Evolutionary conservation across 2,888 invertebrate species (phyloP).

Genomic region (Epiblema foenella): DNA sequence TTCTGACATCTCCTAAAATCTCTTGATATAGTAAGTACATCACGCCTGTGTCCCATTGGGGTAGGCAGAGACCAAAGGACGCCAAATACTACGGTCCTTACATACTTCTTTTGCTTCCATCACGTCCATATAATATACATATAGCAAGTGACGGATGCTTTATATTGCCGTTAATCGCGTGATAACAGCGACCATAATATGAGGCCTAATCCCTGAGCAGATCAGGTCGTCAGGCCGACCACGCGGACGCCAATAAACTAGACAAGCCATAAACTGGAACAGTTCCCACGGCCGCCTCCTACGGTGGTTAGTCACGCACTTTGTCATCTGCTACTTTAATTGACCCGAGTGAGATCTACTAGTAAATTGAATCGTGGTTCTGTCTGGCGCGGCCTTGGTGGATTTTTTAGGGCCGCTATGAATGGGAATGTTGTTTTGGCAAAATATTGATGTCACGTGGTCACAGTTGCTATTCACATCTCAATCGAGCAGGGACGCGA

Average conservation of each 20-base stretch:
- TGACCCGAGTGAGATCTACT: constrained; percentile 75
- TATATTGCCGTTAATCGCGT: too few species aligned
- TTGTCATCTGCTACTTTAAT: constrained; percentile 81
- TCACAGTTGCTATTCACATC: neutral
- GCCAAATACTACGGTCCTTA: too few species aligned
- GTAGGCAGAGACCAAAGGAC: too few species aligned
- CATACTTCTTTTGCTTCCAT: too few species aligned
- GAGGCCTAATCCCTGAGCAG: too few species aligned
- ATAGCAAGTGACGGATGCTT: too few species aligned
- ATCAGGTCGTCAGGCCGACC: neutral
- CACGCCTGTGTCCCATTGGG: too few species aligned
- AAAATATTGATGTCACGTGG: constrained; percentile 12
- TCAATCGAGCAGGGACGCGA: constrained; percentile 1
- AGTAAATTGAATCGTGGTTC: constrained; percentile 79
- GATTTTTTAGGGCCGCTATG: constrained; percentile 24
- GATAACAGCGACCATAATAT: too few species aligned
- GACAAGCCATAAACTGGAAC: constrained; percentile 49
- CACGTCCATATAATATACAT: too few species aligned
- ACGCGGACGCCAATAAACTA: constrained; percentile 5
- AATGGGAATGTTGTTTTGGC: constrained; percentile 12
- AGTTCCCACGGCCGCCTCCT: constrained; percentile 78
- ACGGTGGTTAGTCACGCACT: constrained; percentile 78
- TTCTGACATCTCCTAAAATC: too few species aligned
- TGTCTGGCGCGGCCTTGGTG: constrained; percentile 48
- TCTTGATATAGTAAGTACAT: too few species aligned